Conservation (phyloP, 2,888 invertebrate genomes). For the Augiades crinisus region DNA sequence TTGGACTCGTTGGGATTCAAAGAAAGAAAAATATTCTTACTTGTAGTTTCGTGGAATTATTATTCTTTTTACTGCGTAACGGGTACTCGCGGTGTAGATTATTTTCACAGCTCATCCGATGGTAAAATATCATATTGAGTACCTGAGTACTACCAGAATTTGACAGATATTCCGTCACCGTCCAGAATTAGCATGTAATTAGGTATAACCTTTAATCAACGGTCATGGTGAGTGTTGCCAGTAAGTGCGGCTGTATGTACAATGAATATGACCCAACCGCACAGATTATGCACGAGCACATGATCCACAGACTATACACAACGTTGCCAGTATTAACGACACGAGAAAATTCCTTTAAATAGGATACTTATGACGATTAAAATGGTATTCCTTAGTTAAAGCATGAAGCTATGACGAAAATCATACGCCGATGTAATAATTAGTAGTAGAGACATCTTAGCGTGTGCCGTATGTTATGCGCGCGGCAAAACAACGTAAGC, state of each 20-base stretch:
- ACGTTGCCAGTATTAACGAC: slow-evolving; percentile 14
- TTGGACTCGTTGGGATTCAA: no score
- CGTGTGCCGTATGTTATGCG: slow-evolving; percentile 13
- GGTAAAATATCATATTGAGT: no score
- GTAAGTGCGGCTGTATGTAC: not conserved
- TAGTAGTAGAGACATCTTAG: slow-evolving; percentile 14
- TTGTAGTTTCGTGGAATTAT: no score
- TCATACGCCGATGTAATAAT: slow-evolving; percentile 20
- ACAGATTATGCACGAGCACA: slow-evolving; percentile 5
- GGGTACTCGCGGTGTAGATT: no score
- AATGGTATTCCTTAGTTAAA: slow-evolving; percentile 28
- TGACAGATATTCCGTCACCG: no score
- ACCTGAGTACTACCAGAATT: no score
- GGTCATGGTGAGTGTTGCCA: not conserved
- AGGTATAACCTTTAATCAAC: not conserved
- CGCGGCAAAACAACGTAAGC: slow-evolving; percentile 18
- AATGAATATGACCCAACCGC: slow-evolving; percentile 4
- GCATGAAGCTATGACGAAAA: slow-evolving; percentile 29
- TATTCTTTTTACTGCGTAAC: no score
- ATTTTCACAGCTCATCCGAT: no score
- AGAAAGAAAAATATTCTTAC: no score
- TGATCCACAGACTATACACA: slow-evolving; percentile 30
- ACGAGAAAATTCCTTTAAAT: slow-evolving; percentile 15
- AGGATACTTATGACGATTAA: slow-evolving; percentile 25
- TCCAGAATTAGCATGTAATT: not conserved